These are phyloP conservation scores for Salvator merianae DNA, from an alignment of 2,113 vertebrate species.

Conservation along the genomic window DNA sequence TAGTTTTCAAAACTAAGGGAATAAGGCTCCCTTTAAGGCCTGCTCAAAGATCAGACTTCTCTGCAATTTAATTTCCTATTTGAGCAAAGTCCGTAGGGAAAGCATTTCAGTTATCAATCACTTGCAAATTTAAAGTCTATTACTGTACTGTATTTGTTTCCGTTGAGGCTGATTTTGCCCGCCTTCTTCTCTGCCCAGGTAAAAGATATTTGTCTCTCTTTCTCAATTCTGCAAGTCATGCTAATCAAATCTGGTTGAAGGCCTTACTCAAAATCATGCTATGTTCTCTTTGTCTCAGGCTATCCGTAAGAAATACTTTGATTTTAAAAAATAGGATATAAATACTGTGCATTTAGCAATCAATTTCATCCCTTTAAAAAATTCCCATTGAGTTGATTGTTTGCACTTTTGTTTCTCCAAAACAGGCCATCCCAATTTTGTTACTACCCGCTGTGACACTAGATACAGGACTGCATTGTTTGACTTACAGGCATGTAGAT, in stretches of 20 bases:
- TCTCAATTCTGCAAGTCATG: slow-evolving; percentile 29
- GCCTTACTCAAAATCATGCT: background rate
- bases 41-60: background rate
- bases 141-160: background rate
- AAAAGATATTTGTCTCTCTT: background rate
- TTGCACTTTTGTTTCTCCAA: background rate
- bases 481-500: too few species aligned
- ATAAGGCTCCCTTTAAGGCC: background rate
- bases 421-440: background rate
- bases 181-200: background rate
- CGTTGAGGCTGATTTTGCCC: background rate
- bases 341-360: background rate
- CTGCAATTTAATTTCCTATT: background rate
- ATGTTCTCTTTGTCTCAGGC: too few species aligned
- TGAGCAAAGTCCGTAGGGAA: background rate
- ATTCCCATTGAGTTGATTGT: background rate
- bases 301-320: too few species aligned
- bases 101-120: background rate
- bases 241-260: background rate
- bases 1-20: too few species aligned
- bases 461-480: too few species aligned
- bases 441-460: background rate
- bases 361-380: background rate
- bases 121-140: background rate
- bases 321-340: background rate